Evolutionary conservation across 2,797 vertebrate genomes (phyloP).

Genomic region (Pipistrellus nathusii): DNA sequence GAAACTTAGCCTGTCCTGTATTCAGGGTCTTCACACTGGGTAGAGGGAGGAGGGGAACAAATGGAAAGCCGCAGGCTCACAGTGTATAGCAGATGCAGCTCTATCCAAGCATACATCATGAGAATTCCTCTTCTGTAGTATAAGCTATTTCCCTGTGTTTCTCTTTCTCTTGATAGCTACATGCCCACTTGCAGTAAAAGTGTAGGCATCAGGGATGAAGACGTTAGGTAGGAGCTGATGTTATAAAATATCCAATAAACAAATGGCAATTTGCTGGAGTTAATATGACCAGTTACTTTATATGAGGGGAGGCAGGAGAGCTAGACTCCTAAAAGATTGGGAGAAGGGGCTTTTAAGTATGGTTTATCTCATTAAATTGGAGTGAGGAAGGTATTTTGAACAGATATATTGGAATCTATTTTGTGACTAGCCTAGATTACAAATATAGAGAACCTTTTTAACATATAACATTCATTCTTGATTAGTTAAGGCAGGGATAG

Average conservation of each 20-base stretch:
- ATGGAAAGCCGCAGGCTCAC: neutral
- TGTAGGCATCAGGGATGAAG: neutral
- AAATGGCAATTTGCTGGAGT: slow-evolving; percentile 10
- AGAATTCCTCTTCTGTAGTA: neutral
- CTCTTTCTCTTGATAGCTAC: slow-evolving; percentile 9
- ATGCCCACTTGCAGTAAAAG: neutral
- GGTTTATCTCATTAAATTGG: neutral
- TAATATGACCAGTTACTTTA: slow-evolving; percentile 27
- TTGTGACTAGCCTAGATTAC: slow-evolving; percentile 47
- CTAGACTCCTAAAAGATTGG: slow-evolving; percentile 30
- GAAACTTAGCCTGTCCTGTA: neutral
- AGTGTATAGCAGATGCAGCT: neutral
- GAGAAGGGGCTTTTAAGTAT: neutral
- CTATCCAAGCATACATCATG: neutral
- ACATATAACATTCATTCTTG: neutral
- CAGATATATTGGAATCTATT: slow-evolving; percentile 25
- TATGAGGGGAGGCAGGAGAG: neutral
- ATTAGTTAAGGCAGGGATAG: neutral
- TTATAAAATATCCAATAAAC: neutral
- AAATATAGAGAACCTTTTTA: neutral
- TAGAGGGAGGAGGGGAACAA: neutral
- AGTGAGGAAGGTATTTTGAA: neutral
- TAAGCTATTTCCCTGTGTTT: neutral
- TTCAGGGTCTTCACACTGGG: neutral
- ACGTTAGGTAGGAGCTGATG: neutral